These are phyloP conservation scores for Troglohyphantes excavatus DNA, from an alignment of 2,888 invertebrate species.

Conservation along the genomic window DNA sequence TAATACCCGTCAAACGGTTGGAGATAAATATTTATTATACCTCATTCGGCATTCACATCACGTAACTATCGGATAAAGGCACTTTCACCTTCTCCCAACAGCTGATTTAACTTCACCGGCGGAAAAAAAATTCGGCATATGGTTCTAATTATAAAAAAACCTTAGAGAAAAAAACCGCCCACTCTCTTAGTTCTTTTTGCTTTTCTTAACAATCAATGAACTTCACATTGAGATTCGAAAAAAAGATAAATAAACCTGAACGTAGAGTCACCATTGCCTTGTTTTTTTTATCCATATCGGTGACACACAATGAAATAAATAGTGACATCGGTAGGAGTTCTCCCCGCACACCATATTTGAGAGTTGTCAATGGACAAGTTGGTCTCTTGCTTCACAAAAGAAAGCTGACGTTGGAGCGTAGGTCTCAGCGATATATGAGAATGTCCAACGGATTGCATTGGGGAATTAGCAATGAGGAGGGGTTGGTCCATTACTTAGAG, in stretches of 20 bases:
- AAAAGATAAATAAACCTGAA: neutral
- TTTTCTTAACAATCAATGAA: neutral
- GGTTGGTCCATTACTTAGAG: constrained; percentile 44
- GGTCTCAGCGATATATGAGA: neutral
- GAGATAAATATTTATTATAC: constrained; percentile 15
- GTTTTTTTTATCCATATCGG: neutral
- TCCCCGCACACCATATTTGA: neutral
- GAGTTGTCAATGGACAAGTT: neutral
- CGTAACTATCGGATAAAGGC: constrained; percentile 1
- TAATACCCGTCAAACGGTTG: constrained; percentile 17
- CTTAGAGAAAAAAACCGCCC: constrained; percentile 13
- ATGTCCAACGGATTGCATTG: neutral
- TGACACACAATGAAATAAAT: neutral
- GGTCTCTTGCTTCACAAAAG: neutral
- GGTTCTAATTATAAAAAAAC: constrained; percentile 6
- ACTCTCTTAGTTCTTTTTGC: neutral
- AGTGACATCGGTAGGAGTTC: constrained; percentile 7
- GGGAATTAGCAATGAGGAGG: constrained; percentile 24
- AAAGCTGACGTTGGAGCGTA: constrained; percentile 12
- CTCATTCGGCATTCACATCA: constrained; percentile 17
- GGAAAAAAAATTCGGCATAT: neutral
- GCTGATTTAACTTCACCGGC: neutral
- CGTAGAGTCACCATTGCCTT: neutral
- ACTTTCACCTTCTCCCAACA: constrained; percentile 34
- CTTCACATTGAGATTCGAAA: neutral